These are phyloP conservation scores for Gnathonemus echidnorhynchus DNA, from an alignment of 2,113 vertebrate genomes.

Conservation along the genomic window DNA sequence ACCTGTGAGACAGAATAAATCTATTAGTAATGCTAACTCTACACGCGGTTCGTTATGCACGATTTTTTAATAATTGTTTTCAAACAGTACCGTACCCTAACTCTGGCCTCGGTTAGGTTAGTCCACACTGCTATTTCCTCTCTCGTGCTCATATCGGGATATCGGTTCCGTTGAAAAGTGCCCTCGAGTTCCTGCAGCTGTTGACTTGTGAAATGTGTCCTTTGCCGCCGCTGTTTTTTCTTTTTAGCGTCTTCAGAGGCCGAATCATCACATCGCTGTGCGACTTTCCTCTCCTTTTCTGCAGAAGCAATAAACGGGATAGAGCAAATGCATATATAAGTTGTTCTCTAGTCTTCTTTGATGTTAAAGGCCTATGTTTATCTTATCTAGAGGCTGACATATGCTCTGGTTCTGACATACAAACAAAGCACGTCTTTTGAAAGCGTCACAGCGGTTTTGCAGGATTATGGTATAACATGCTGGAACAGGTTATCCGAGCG, in stretches of 20 bases:
- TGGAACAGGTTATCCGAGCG: neutral
- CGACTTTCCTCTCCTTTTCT: conserved; percentile 79
- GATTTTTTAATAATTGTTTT: neutral
- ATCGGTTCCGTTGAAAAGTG: conserved; percentile 94
- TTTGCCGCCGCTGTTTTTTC: conserved; percentile 87
- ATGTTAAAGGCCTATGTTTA: neutral
- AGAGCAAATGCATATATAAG: neutral
- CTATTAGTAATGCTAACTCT: neutral
- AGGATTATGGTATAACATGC: neutral
- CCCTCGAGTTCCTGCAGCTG: conserved; percentile 96
- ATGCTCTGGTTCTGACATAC: no score
- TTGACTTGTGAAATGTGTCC: conserved; percentile 96
- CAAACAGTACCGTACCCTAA: conserved; percentile 70
- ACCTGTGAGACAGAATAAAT: conserved; percentile 60
- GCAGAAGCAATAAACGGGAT: conserved; percentile 11
- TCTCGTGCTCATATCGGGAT: conserved; percentile 95
- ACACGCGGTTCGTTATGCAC: neutral
- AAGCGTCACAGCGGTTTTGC: neutral
- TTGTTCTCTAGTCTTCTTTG: neutral
- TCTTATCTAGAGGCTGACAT: neutral
- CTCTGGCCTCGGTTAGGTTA: conserved; percentile 92
- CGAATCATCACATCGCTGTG: conserved; percentile 72
- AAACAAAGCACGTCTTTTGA: neutral
- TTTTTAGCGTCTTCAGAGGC: conserved; percentile 82
- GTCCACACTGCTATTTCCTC: conserved; percentile 98